Evolutionary conservation across 2,888 invertebrate species (phyloP).

Genomic region (Heteropelma amictum): DNA sequence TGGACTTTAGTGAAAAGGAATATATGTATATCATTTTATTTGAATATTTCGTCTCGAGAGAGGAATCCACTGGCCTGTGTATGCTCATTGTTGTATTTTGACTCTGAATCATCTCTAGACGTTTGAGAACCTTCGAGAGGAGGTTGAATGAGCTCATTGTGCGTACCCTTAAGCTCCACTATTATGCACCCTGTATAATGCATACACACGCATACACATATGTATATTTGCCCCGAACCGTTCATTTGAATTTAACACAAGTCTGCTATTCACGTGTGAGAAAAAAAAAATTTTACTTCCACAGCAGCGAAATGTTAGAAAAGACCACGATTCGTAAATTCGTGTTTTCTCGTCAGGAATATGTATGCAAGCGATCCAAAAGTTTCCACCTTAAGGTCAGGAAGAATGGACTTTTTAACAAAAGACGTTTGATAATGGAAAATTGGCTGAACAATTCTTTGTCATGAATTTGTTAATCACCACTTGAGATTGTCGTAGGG

Average conservation of each 20-base stretch:
- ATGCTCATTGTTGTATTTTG: constrained; percentile 43
- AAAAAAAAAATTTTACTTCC: constrained; percentile 11
- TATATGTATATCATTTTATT: background rate
- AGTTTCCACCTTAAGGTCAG: background rate
- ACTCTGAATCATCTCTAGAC: constrained; percentile 38
- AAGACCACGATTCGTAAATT: constrained; percentile 25
- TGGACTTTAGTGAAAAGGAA: background rate
- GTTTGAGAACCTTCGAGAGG: constrained; percentile 56
- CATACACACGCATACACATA: background rate
- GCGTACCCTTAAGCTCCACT: constrained; percentile 61
- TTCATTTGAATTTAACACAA: constrained; percentile 71
- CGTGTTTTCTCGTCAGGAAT: too few species aligned
- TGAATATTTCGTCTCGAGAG: constrained; percentile 2
- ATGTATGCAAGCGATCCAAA: constrained; percentile 16
- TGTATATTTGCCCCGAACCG: constrained; percentile 3
- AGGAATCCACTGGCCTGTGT: constrained; percentile 31
- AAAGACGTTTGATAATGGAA: background rate
- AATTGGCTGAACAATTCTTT: too few species aligned
- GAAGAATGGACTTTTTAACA: background rate
- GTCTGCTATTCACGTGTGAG: constrained; percentile 69
- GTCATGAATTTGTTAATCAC: too few species aligned
- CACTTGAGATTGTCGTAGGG: too few species aligned
- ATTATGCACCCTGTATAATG: constrained; percentile 13
- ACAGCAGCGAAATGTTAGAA: constrained; percentile 26
- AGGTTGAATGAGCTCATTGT: constrained; percentile 72